phyloP scores from a whole-genome alignment of 2,113 vertebrate species.

The Oenanthe oenanthe region DNA sequence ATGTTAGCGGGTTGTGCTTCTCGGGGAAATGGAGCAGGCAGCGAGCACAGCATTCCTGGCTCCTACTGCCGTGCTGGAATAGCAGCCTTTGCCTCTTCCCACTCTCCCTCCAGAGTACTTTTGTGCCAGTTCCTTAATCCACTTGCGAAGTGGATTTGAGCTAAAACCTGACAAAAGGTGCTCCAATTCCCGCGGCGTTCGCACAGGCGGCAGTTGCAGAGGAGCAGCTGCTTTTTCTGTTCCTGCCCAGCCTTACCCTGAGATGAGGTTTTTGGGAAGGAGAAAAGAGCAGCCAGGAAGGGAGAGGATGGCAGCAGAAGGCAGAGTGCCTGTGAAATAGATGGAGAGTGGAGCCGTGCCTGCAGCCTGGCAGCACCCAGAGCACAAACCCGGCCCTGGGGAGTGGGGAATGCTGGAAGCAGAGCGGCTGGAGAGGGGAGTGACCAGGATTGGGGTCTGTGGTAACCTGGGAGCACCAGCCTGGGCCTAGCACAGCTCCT shows the following conservation, averaged over 20 bases:
- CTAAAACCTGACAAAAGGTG: constrained; percentile 55
- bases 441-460: accelerated
- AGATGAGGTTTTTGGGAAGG: not conserved
- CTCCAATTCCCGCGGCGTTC: not conserved
- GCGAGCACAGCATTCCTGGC: not conserved
- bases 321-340: not conserved
- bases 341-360: accelerated
- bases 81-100: constrained; percentile 38
- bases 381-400: accelerated
- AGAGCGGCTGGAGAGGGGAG: not conserved
- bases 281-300: not conserved
- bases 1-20: constrained; percentile 3
- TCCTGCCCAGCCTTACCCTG: not conserved
- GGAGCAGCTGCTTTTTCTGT: not conserved
- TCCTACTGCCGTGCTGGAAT: not conserved
- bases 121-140: constrained; percentile 56
- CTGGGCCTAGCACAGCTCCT: not conserved
- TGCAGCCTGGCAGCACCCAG: not conserved
- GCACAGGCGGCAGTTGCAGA: not conserved
- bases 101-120: constrained; percentile 35
- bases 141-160: constrained; percentile 40
- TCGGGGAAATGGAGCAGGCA: constrained; percentile 52
- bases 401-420: accelerated
- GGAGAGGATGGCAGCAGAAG: not conserved
- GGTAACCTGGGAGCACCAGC: not conserved